phyloP scores from a whole-genome alignment of 2,113 vertebrate species.

The Xenopus tropicalis region UCB_Xtro_10.0 CM004451.2:32869001-32869500 shows the following conservation, averaged over 20 bases:
- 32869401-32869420: too few relatives aligned
- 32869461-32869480: too few relatives aligned
- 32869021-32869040: conserved; percentile 51
- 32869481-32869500: too few relatives aligned
- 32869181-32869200: conserved; percentile 51
- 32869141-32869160: conserved; percentile 51
- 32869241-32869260: conserved; percentile 31
- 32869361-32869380: neutral
- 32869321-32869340: conserved; percentile 29
- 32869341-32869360: conserved; percentile 14
- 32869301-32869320: conserved; percentile 45
- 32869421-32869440: too few relatives aligned
- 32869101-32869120: conserved; percentile 43
- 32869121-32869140: conserved; percentile 41
- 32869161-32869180: conserved; percentile 54
- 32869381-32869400: neutral
- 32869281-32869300: conserved; percentile 26
- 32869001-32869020: conserved; percentile 47
- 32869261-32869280: conserved; percentile 48
- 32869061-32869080: conserved; percentile 62
- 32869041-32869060: conserved; percentile 40
- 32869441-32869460: too few relatives aligned
- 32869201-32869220: conserved; percentile 43
- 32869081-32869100: conserved; percentile 50
- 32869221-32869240: conserved; percentile 11